These are phyloP conservation scores for Amphipoea lucens DNA, from an alignment of 2,888 invertebrate genomes.

Conservation along the genomic window DNA sequence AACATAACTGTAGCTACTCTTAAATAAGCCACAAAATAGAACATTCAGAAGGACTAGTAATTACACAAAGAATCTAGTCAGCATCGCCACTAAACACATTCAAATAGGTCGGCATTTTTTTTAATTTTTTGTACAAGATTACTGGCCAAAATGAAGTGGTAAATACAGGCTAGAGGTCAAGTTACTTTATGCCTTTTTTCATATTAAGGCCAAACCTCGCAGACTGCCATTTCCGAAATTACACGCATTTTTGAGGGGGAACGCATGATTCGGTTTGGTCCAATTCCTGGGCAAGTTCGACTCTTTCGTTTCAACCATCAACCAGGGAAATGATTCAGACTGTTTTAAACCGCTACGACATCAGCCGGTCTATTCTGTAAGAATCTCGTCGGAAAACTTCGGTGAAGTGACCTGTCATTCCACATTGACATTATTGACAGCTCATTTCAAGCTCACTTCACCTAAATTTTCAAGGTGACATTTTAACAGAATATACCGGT, in stretches of 20 bases:
- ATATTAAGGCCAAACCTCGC: not conserved
- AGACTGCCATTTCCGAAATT: not conserved
- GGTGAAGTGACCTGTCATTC: too few relatives aligned
- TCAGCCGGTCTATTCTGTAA: too few relatives aligned
- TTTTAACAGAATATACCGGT: not conserved
- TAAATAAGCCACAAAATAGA: not conserved
- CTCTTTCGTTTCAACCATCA: not conserved
- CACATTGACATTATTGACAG: not conserved
- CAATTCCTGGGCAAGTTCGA: too few relatives aligned
- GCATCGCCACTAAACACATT: not conserved
- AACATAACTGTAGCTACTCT: constrained; percentile 39
- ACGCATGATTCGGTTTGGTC: not conserved
- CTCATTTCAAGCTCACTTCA: not conserved
- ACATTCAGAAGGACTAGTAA: constrained; percentile 15
- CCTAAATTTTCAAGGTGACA: not conserved
- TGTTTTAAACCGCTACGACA: not conserved
- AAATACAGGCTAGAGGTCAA: not conserved
- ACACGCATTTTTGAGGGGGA: not conserved
- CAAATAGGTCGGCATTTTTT: not conserved
- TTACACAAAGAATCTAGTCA: not conserved
- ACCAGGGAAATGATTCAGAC: not conserved
- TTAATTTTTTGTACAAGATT: not conserved
- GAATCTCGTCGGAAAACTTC: too few relatives aligned
- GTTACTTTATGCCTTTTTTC: not conserved
- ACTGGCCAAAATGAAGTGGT: not conserved